These are phyloP conservation scores for Furnarius figulus DNA, from an alignment of 2,113 vertebrate genomes.

Conservation along the genomic window DNA sequence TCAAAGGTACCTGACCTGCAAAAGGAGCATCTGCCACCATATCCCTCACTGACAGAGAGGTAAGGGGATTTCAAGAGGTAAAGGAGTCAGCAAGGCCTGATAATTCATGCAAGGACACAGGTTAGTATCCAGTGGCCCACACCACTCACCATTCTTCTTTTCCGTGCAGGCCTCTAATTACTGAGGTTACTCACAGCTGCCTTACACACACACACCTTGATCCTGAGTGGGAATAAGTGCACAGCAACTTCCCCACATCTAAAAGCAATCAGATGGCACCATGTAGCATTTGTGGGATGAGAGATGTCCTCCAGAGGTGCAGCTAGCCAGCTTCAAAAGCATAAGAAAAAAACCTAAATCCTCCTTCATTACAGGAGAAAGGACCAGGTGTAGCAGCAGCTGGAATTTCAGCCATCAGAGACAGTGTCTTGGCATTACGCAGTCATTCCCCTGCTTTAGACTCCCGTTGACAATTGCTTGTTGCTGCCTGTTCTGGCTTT, in stretches of 20 bases:
- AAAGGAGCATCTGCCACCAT: background rate
- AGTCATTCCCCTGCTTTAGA: conserved; percentile 36
- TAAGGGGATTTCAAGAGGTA: background rate
- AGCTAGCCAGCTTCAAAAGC: conserved; percentile 40
- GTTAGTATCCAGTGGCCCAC: background rate
- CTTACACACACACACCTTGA: background rate
- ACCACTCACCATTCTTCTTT: background rate
- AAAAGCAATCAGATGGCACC: background rate
- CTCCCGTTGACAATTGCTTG: conserved; percentile 59
- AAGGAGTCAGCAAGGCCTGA: background rate
- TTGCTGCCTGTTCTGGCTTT: conserved; percentile 64
- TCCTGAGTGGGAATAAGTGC: background rate
- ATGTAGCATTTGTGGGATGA: background rate
- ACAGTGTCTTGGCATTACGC: background rate
- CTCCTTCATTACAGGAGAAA: conserved; percentile 46
- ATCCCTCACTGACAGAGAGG: background rate
- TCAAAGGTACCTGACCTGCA: background rate
- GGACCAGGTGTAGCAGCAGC: conserved; percentile 61
- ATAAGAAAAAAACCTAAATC: background rate
- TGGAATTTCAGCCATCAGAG: conserved; percentile 65
- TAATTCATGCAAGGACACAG: background rate
- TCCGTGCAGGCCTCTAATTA: background rate
- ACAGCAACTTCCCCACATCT: background rate
- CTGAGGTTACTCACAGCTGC: background rate
- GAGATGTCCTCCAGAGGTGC: background rate